Evolutionary conservation across 2,888 invertebrate species (phyloP), one percentile per base, ranked within the genome.

Genomic region (Acleris sparsana): DNA sequence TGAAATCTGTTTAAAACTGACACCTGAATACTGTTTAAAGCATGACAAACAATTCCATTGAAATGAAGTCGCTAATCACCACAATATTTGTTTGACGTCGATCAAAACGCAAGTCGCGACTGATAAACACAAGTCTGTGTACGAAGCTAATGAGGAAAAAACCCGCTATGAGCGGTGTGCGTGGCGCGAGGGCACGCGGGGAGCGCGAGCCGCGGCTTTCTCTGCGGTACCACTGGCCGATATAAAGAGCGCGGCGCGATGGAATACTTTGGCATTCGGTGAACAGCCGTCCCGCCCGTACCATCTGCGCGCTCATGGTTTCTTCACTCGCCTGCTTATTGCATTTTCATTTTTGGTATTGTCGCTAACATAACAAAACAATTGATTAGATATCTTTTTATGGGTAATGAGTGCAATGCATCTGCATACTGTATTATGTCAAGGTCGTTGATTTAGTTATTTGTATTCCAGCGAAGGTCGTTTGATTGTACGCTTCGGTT

Each of bases 201-300:
- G 80, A 83, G 86, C 79, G 89, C 85, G 90, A 85, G 89, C 87
- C 80, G 88, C 82, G 92, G 91, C 92, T 92, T 92, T 92, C 91
- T 91, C 92, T 90, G 86, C 84, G 79, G 84, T 80, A 83, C 87
- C 74, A 78, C 77, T 83, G 82, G 79, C 82, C 82, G 85, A 89
- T 92, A 92, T 92, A 92, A 92, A 92, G 89, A 89, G 89, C 88
- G 89, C 84, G 77, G 85, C 85, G 87, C 88, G 86, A 82, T 84
- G 83, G 85, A 87, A 87, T 78, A 88, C 92, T 88, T 92, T 75
- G 92, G 92, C 92, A 92, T 91, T 92, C 92, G 92, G 92, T 85
- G 86, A 82, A 87, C 89, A 92, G 89, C 92, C 92, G 92, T 91
- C 87, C 89, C 80, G 92, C 92, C 90, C 88, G 86, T 88, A 84